Evolutionary conservation across 2,113 vertebrate genomes (phyloP), one percentile per base, ranked within the genome.

Genomic region (Ramphastos sulfuratus): DNA sequence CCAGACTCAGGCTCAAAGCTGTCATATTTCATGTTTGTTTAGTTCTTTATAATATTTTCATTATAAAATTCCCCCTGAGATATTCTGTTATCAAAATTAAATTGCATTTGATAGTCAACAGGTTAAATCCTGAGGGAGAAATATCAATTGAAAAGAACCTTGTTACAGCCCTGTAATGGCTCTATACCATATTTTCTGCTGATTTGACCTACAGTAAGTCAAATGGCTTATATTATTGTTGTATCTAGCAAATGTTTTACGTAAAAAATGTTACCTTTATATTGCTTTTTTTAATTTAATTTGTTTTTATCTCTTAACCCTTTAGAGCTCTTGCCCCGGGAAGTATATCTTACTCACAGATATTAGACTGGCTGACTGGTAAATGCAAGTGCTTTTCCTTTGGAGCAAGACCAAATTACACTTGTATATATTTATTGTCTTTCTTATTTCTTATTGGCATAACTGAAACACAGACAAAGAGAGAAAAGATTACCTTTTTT

Each of bases 71-170:
- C 12, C 72, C 55, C 78, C 33, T 3, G 33, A 92, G 84, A 78
- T 88, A 65, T 56, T 89, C 31, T 92, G 87, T 85, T 94, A 95
- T 91, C 77, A 95, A 91, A 95, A 96, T 94, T 87, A 96, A 91
- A 94, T 89, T 93, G 71, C 59, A 48, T 82, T 95, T 88, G 69
- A 82, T 92, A 96, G 94, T 82, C 74, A 88, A 90, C 76, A 92
- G 64, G 80, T 95, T 93, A 91, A 96, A 93, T 92, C 91, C 85
- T 59, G 65, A 90, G 90, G 79, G 90, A 86, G 71, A 93, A 95
- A 85, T 25, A 35, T 52, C 74, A 46, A 58, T n/a, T 91, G 72
- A 61, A n/a, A 86, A 69, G 79, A 89, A 85, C 73, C 87, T 81
- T 91, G 56, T 90, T 94, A 91, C 85, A 91, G 56, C 46, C 64